Evolutionary conservation across 2,888 invertebrate genomes (phyloP), one percentile per base, ranked within the genome.

Genomic region (Eilema caniola): DNA sequence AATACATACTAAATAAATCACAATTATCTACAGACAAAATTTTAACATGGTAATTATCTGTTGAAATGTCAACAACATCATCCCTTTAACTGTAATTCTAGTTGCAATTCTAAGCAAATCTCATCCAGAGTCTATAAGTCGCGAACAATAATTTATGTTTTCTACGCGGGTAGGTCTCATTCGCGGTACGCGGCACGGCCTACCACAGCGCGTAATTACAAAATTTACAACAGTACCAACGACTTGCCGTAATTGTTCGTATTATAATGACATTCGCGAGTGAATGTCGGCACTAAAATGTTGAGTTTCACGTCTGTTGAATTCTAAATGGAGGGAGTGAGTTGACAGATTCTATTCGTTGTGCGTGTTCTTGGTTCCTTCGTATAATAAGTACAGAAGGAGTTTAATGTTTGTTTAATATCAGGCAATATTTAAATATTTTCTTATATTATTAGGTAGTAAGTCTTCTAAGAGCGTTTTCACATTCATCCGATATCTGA

Each of bases 141-240:
- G 33, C 53, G 41, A 71, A 56, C 67, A 76, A 72, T 65, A 77
- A 83, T 86, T 84, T 79, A 83, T 79, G 74, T 78, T 74, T 76
- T 71, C 41, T 73, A 60, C 71, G 61, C 59, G 69, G 67, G 59
- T 69, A 25, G 72, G 71, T 72, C 67, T 59, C 66, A 56, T 31
- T 37, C 62, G 28, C 24, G 62, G 78, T 75, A 75, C 78, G 70
- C 76, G 81, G 80, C 80, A 83, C 79, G 74, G 77, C 74, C 72
- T 73, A 74, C 79, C 78, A 81, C 85, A 69, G 69, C 72, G 75
- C 71, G 78, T 82, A 79, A 82, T 82, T 79, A 81, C 73, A 66
- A 71, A 79, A 79, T 79, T 74, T 77, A 82, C 73, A 76, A 73
- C 76, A 60, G 72, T 31, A 72, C 67, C 37, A 66, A 57, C 63